phyloP scores from a whole-genome alignment of 1,140 invertebrate species.

The Solenopsis invicta region DNA sequence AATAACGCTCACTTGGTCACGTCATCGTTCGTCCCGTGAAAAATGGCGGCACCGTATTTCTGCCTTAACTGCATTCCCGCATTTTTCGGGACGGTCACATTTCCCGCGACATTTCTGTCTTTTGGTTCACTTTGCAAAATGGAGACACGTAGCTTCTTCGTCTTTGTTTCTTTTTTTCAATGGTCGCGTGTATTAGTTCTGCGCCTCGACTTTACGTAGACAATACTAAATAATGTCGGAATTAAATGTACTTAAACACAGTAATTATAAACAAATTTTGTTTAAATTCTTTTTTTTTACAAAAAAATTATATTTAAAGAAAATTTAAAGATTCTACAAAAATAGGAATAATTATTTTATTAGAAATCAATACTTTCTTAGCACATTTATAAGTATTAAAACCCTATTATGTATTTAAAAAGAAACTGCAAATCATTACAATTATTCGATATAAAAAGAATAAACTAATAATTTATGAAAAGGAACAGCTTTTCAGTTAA shows the following conservation, averaged over 20 bases:
- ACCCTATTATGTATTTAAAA: not conserved
- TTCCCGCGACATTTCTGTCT: constrained; percentile 31
- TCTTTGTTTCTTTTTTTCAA: not conserved
- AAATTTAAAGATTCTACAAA: not conserved
- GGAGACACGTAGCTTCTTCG: not conserved
- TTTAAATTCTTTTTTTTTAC: not conserved
- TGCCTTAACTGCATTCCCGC: constrained; percentile 48
- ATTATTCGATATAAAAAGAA: constrained; percentile 6
- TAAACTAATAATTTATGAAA: not conserved
- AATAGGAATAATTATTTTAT: not conserved
- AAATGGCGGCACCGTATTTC: constrained; percentile 42
- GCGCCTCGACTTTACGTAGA: not conserved
- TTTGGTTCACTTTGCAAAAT: constrained; percentile 48
- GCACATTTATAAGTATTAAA: not conserved
- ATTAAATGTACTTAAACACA: not conserved
- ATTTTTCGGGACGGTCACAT: constrained; percentile 20
- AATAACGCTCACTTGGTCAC: constrained; percentile 50
- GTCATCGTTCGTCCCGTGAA: constrained; percentile 59
- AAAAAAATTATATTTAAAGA: not conserved
- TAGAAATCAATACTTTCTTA: not conserved
- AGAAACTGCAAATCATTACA: not conserved
- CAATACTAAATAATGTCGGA: not conserved
- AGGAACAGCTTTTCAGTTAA: not conserved
- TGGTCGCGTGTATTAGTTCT: not conserved
- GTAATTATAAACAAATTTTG: not conserved